These are phyloP conservation scores for Pipa parva DNA, from an alignment of 2,113 vertebrate species.

Conservation along the genomic window DNA sequence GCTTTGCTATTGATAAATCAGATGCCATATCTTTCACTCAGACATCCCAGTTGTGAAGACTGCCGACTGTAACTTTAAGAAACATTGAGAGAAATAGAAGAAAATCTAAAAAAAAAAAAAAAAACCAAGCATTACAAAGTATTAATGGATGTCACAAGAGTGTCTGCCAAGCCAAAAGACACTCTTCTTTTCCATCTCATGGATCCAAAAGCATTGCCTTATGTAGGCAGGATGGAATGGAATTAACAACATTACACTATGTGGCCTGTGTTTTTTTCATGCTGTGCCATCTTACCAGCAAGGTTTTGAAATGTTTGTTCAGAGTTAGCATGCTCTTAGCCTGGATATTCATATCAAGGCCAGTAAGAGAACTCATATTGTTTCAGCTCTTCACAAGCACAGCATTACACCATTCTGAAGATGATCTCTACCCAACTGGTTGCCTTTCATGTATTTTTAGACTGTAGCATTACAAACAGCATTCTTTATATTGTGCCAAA, in stretches of 20 bases:
- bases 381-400: slow-evolving; percentile 50
- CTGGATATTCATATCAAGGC: slow-evolving; percentile 41
- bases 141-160: not conserved
- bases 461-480: slow-evolving; percentile 48
- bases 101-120: not conserved
- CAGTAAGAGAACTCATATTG: slow-evolving; percentile 42
- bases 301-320: slow-evolving; percentile 29
- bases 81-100: slow-evolving; percentile 44
- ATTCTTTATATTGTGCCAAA: slow-evolving; percentile 57
- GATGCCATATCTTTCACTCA: slow-evolving; percentile 93
- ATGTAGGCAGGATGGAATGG: slow-evolving; percentile 40
- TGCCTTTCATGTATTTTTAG: slow-evolving; percentile 51
- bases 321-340: slow-evolving; percentile 44
- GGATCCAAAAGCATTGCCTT: slow-evolving; percentile 44
- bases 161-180: slow-evolving; percentile 48
- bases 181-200: slow-evolving; percentile 50
- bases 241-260: slow-evolving; percentile 47
- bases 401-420: slow-evolving; percentile 43
- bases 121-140: not conserved
- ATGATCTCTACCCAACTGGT: slow-evolving; percentile 42
- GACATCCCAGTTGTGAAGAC: slow-evolving; percentile 88
- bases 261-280: slow-evolving; percentile 25
- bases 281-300: not conserved
- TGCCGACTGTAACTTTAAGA: slow-evolving; percentile 33
- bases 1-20: slow-evolving; percentile 90